These are phyloP conservation scores for Lacanobia oleracea DNA, from an alignment of 2,888 invertebrate genomes.

Conservation along the genomic window DNA sequence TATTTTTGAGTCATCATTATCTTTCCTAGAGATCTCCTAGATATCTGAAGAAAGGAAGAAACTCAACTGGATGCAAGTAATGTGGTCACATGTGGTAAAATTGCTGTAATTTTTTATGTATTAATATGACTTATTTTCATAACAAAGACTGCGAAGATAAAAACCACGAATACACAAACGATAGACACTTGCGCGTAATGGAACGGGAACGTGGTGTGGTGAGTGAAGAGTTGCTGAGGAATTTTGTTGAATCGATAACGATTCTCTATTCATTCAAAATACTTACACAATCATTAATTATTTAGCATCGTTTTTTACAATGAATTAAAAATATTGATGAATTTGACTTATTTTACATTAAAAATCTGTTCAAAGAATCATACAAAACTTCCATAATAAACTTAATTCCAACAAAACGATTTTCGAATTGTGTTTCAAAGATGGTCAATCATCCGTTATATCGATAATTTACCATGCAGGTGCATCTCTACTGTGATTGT, in stretches of 20 bases:
- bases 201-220: slow-evolving; percentile 18
- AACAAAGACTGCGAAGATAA: neutral
- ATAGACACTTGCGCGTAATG: slow-evolving; percentile 1
- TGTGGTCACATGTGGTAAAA: neutral
- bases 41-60: neutral
- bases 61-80: neutral
- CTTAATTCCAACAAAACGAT: slow-evolving; percentile 1
- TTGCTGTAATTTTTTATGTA: neutral
- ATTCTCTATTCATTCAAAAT: neutral
- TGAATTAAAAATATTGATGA: neutral
- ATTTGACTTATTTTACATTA: neutral
- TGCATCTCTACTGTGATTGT: slow-evolving; percentile 56
- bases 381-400: neutral
- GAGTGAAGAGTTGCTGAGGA: slow-evolving; percentile 33
- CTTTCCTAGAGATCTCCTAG: neutral
- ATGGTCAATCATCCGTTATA: slow-evolving; percentile 41
- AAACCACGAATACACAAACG: neutral
- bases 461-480: slow-evolving; percentile 39
- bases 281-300: neutral
- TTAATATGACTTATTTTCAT: too few species aligned
- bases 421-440: neutral
- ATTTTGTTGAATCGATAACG: slow-evolving; percentile 41
- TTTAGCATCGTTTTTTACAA: rapidly evolving
- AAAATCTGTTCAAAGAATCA: neutral
- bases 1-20: neutral